Conservation (phyloP, 2,888 invertebrate species). For the Napeogenes sylphis region DNA sequence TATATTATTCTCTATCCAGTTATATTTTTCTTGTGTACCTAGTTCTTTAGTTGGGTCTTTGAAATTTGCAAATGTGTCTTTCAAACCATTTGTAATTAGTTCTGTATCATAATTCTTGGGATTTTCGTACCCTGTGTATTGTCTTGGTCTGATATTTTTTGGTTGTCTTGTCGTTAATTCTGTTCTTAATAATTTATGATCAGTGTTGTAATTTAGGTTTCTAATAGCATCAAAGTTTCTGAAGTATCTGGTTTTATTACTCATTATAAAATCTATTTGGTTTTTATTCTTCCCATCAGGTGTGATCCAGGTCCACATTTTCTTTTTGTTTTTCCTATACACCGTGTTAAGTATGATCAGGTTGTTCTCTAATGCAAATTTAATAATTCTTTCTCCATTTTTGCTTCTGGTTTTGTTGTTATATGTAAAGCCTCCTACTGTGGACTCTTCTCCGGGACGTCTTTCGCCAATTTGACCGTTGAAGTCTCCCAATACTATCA, state of each 20-base stretch:
- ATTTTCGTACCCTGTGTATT: too few species aligned
- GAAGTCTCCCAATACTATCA: constrained; percentile 20
- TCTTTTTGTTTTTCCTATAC: constrained; percentile 21
- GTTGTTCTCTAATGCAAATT: constrained; percentile 17
- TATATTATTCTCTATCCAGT: constrained; percentile 23
- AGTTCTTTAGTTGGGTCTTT: constrained; percentile 17
- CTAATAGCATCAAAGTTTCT: too few species aligned
- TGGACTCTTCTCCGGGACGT: constrained; percentile 18
- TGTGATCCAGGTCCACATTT: constrained; percentile 26
- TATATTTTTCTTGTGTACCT: constrained; percentile 29
- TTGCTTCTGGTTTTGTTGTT: constrained; percentile 23
- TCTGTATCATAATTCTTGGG: constrained; percentile 25
- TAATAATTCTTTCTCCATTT: constrained; percentile 19
- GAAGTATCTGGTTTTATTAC: too few species aligned
- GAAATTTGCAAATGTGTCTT: constrained; percentile 17
- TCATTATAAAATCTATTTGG: neutral
- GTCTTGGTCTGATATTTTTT: too few species aligned
- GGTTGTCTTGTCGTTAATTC: too few species aligned
- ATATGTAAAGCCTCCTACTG: constrained; percentile 17
- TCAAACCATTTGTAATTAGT: constrained; percentile 19
- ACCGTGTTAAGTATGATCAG: constrained; percentile 21
- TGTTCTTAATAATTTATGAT: too few species aligned
- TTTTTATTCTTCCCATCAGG: constrained; percentile 23
- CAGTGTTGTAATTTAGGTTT: too few species aligned
- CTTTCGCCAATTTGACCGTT: constrained; percentile 24